Base-by-base conservation (phyloP, 2,797 vertebrate species). In the Clamator glandarius region DNA sequence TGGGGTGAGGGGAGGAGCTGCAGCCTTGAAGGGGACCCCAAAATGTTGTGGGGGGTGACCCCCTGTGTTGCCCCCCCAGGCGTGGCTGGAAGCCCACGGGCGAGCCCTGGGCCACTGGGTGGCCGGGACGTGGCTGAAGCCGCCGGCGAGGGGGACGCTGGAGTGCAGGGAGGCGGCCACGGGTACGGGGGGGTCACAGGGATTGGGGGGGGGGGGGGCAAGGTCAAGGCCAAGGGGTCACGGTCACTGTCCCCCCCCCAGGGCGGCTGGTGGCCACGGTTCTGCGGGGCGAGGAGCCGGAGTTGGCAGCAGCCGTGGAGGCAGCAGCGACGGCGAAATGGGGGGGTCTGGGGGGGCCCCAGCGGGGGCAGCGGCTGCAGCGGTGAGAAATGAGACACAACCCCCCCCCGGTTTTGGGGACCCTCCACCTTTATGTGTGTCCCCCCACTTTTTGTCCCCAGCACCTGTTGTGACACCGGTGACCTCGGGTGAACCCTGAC, bases 11-110 rank as follows among this genome's bases (percentile, higher is more conserved):
- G n/a, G n/a, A n/a, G n/a, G n/a, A n/a, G n/a, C n/a, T n/a, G n/a
- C n/a, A n/a, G n/a, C n/a, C n/a, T n/a, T n/a, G n/a, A n/a, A 15
- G 41, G 41, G 41, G 41, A 42, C 11, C 41, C 41, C 41, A n/a
- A n/a, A n/a, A n/a, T n/a, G n/a, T n/a, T n/a, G n/a, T n/a, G n/a
- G 11, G 42, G 41, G 41, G 11, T 15, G 41, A 12, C 42, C 42
- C 42, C 42, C 42, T 42, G n/a, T 42, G 18, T 16, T 19, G 15
- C 42, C 44, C 44, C 44, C 39, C 21, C 83, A 98, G 98, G 97
- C 96, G 9, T 98, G 98, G 98, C 95, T 98, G 81, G 96, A 98
- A 36, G 74, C 91, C 25, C 97, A 98, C 13, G 83, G 95, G 11
- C 91, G 92, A 14, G 91, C 55, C 44, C 84, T 98, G 69, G 97